Evolutionary conservation across 2,888 invertebrate species (phyloP), one percentile per base, ranked within the genome.

Genomic region (Eupithecia abbreviata): DNA sequence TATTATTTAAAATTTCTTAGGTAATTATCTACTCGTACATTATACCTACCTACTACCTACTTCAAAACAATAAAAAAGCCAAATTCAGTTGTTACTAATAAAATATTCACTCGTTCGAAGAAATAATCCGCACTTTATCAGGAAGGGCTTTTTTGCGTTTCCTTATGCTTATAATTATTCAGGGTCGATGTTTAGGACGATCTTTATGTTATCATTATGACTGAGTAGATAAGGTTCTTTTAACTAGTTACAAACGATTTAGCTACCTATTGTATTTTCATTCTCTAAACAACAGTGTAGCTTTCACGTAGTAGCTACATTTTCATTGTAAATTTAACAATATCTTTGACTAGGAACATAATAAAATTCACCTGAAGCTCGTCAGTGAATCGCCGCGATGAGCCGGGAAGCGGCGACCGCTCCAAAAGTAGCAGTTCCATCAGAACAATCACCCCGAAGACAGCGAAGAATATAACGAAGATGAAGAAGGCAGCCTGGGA

Each of bases 391-490:
- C 96, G 96, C 96, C 91, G 87, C 72, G 90, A 69, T 0, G 89
- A 84, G 55, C 89, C 87, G 2, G 97, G 92, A 95, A 97, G 84
- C 95, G 95, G 95, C 80, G 94, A 94, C 71, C 94, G 91, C 82
- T 95, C 95, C 85, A 93, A 93, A 79, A 91, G 92, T 87, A 98
- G 96, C 85, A 98, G 97, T 93, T 98, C 98, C 80, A 98, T 98
- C 83, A 98, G 96, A 79, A 98, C 97, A 87, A 98, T 98, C 85
- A 98, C 96, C 70, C 98, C 98, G 90, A 98, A 98, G 77, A 98
- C 97, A 66, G 97, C 97, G 91, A 98, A 98, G 92, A 98, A 98
- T 95, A 98, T 98, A 84, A 98, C 96, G 81, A 98, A 98, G 90
- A 98, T 97, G 93, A 98, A 97, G 94, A 98, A 98, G 88, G 88